Evolutionary conservation across 2,888 invertebrate genomes (phyloP), one percentile per base, ranked within the genome.

Genomic region (Sinopyrophorus schimmeli): DNA sequence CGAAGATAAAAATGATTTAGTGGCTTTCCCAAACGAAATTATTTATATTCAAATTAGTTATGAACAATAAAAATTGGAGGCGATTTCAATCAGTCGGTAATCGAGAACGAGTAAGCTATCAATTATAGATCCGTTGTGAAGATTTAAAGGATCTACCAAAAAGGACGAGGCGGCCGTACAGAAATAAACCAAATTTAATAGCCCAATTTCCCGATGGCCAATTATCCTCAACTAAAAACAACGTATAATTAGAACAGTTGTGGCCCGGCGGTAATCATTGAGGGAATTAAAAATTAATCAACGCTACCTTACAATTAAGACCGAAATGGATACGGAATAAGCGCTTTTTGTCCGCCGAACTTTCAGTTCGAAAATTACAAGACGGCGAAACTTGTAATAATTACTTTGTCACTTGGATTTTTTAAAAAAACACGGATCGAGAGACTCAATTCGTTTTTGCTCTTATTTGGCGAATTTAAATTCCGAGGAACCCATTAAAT

Each of bases 251-350:
- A 68, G 65, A 67, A 66, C 67, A 67, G 68, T 58, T 57, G 65
- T 58, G 63, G 52, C 61, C 59, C 69, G 68, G 68, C 67, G 66
- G 67, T 61, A 64, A 61, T 63, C 67, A 63, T 59, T 58, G 57
- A 62, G 55, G 60, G 62, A 67, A 70, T 70, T 69, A 70, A 70
- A 70, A 69, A 68, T 70, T 70, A 69, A 70, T 70, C 68, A 69
- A 62, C 60, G 58, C 61, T 53, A 63, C 54, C 63, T 60, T 59
- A 59, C 63, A 67, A 69, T 69, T 67, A 68, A 64, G 46, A 51
- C 18, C 40, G 35, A 51, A 51, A 38, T 51, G 46, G 46, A 51
- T 53, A 55, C 55, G 54, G 58, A 63, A 54, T 14, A 28, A 15
- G 28, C 52, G 50, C 53, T 58, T 59, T 56, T 54, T 54, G 58